Conservation (phyloP, 2,888 invertebrate species). For the Formica aserva region DNA sequence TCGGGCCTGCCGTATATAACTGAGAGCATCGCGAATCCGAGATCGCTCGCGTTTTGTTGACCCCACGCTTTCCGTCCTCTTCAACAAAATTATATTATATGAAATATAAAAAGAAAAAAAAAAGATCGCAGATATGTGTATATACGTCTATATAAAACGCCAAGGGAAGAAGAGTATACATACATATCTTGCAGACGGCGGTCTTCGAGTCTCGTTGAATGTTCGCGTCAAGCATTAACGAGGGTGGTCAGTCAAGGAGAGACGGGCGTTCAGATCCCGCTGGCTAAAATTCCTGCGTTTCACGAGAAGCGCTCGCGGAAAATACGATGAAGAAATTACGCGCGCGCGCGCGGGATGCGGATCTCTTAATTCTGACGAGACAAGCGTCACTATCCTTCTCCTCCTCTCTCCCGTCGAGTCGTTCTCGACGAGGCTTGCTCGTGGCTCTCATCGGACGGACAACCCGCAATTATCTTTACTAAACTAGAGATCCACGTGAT, state of each 20-base stretch:
- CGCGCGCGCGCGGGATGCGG: slow-evolving; percentile 66
- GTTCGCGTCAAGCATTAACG: slow-evolving; percentile 47
- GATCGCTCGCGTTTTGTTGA: slow-evolving; percentile 60
- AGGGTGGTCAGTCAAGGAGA: slow-evolving; percentile 30
- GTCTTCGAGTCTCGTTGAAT: slow-evolving; percentile 1
- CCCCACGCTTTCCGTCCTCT: slow-evolving; percentile 7
- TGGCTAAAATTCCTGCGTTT: slow-evolving; percentile 41
- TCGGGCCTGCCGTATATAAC: slow-evolving; percentile 69
- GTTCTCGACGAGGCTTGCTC: slow-evolving; percentile 60
- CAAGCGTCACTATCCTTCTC: slow-evolving; percentile 69
- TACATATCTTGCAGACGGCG: background rate
- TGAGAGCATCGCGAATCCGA: slow-evolving; percentile 62
- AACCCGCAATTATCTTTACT: slow-evolving; percentile 84
- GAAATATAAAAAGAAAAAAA: slow-evolving; percentile 12
- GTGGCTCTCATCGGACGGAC: slow-evolving; percentile 71
- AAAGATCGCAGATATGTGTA: background rate
- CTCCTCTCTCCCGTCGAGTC: slow-evolving; percentile 52
- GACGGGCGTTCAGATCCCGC: slow-evolving; percentile 37
- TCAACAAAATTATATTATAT: slow-evolving; percentile 7
- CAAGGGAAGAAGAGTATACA: background rate
- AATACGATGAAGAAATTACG: slow-evolving; percentile 84
- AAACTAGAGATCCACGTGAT: slow-evolving; percentile 84
- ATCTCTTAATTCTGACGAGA: slow-evolving; percentile 84
- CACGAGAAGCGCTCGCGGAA: slow-evolving; percentile 44
- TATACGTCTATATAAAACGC: background rate